These are phyloP conservation scores for Meandrusa payeni DNA, from an alignment of 2,888 invertebrate species.

Conservation along the genomic window DNA sequence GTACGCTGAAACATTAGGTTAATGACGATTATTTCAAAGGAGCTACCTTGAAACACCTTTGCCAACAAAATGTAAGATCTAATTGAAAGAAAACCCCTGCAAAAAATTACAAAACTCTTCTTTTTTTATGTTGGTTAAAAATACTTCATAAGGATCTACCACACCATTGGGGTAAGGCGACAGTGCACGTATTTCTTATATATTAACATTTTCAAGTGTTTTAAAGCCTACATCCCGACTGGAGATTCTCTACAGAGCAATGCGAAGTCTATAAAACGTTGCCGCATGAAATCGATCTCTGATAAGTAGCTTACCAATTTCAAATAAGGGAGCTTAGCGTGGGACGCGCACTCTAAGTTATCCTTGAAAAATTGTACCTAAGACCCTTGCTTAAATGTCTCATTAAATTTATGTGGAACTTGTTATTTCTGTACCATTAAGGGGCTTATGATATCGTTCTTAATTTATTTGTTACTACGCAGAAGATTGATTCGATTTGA, in stretches of 20 bases:
- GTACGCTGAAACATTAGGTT: no score
- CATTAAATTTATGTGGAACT: constrained; percentile 24
- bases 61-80: no score
- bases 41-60: no score
- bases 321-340: constrained; percentile 53
- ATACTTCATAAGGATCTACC: no score
- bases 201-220: constrained; percentile 25
- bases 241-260: constrained; percentile 24
- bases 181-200: not conserved
- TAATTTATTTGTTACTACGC: no score
- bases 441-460: no score
- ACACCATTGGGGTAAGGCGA: no score
- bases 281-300: constrained; percentile 54
- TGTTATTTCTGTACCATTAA: not conserved
- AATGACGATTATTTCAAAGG: no score
- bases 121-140: no score
- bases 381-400: constrained; percentile 20
- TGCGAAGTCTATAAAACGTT: constrained; percentile 40
- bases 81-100: no score
- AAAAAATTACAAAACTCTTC: no score
- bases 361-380: constrained; percentile 32
- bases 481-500: no score
- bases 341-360: constrained; percentile 37
- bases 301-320: constrained; percentile 66
- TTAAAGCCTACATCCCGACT: constrained; percentile 16